phyloP scores from a whole-genome alignment of 1,140 invertebrate genomes.

The Neodiprion fabricii region DNA sequence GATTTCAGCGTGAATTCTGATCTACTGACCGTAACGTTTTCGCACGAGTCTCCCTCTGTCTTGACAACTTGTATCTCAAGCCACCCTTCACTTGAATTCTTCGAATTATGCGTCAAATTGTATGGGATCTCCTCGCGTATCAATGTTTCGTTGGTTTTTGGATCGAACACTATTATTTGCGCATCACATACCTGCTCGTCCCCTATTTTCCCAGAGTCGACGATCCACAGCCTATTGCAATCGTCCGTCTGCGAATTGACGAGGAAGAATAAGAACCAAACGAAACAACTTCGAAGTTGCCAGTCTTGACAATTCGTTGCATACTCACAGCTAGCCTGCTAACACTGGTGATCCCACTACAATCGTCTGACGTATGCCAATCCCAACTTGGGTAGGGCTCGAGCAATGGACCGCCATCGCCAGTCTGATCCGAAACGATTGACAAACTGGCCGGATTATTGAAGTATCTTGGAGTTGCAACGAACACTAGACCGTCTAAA shows the following conservation, averaged over 20 bases:
- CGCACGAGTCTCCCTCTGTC: conserved; percentile 27
- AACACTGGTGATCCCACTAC: conserved; percentile 33
- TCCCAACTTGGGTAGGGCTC: conserved; percentile 40
- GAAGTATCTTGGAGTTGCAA: conserved; percentile 31
- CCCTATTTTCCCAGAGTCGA: conserved; percentile 59
- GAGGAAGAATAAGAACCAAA: not conserved
- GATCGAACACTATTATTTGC: conserved; percentile 57
- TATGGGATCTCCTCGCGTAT: conserved; percentile 48
- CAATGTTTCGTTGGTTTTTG: conserved; percentile 51
- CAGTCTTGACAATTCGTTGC: not conserved
- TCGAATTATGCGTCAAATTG: conserved; percentile 33
- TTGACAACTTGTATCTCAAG: conserved; percentile 36
- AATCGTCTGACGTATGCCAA: conserved; percentile 30
- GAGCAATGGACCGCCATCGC: conserved; percentile 27
- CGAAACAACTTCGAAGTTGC: not conserved
- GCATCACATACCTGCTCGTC: conserved; percentile 51
- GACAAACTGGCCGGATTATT: conserved; percentile 38
- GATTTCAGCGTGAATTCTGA: not conserved
- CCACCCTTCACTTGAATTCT: conserved; percentile 29
- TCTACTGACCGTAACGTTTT: conserved; percentile 27
- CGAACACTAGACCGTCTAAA: conserved; percentile 32
- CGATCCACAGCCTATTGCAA: conserved; percentile 60
- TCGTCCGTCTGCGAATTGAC: conserved; percentile 61
- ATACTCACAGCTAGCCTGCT: conserved; percentile 30
- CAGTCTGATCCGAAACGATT: conserved; percentile 19